Evolutionary conservation across 2,797 vertebrate genomes (phyloP).

Genomic region (Acrossocheilus fasciatus): DNA sequence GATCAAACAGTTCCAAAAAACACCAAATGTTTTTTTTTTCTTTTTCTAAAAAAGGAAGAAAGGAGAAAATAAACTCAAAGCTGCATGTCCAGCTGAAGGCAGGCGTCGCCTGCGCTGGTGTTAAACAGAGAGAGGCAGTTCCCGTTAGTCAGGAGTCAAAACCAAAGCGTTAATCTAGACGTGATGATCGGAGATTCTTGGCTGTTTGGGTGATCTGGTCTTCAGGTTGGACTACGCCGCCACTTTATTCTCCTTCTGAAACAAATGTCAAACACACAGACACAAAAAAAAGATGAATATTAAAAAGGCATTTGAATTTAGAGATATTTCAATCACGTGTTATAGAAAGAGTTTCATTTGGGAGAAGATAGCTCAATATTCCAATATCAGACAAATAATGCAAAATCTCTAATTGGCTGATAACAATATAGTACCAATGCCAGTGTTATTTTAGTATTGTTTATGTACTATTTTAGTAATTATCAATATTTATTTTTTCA

Average conservation of each 20-base stretch:
- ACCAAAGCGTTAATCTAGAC: constrained; percentile 81
- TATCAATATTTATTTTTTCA: too few species aligned
- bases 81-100: constrained; percentile 79
- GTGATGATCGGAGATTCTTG: constrained; percentile 72
- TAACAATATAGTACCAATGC: background rate
- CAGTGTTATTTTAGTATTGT: background rate
- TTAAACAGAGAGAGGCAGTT: constrained; percentile 88
- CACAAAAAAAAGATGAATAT: constrained; percentile 31
- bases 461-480: background rate
- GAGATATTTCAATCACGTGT: background rate
- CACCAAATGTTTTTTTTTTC: constrained; percentile 63
- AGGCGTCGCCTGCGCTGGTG: constrained; percentile 82
- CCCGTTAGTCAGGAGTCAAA: constrained; percentile 76
- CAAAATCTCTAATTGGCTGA: background rate
- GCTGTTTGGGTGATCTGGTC: constrained; percentile 60
- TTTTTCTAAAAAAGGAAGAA: constrained; percentile 63
- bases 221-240: constrained; percentile 84
- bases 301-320: background rate
- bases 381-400: background rate
- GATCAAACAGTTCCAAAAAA: constrained; percentile 66
- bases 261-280: constrained; percentile 31
- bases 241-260: constrained; percentile 98
- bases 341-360: too few species aligned
- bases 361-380: too few species aligned
- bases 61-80: constrained; percentile 66